These are phyloP conservation scores for Macrotus californicus DNA, from an alignment of 2,113 vertebrate species.

Conservation along the genomic window DNA sequence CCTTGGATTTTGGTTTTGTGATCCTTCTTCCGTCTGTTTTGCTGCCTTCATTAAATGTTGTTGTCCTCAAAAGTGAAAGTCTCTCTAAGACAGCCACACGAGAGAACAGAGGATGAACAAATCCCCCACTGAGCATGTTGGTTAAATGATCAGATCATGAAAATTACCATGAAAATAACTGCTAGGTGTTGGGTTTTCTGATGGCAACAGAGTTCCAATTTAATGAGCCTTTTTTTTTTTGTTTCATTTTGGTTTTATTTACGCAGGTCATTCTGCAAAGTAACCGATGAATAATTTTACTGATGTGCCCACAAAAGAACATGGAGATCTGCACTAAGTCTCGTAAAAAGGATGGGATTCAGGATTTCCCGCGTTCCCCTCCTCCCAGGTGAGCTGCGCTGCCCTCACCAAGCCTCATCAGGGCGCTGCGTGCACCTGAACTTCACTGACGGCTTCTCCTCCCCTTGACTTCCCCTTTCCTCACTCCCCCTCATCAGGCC, in stretches of 20 bases:
- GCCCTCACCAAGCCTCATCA: neutral
- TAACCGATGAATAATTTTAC: neutral
- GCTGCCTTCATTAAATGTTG: neutral
- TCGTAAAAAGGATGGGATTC: neutral
- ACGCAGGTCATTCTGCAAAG: slow-evolving; percentile 6
- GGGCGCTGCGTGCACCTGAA: neutral
- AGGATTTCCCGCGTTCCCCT: neutral
- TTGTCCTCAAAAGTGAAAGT: neutral
- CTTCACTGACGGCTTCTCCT: neutral
- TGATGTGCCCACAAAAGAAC: neutral
- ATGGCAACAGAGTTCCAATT: neutral
- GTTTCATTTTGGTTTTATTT: neutral
- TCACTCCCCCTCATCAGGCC: neutral
- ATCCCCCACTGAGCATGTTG: neutral
- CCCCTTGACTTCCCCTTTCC: neutral
- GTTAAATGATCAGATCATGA: neutral
- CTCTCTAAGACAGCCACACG: neutral
- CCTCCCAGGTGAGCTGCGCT: neutral
- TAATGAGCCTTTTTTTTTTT: neutral
- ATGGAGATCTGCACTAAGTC: neutral
- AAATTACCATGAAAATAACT: neutral
- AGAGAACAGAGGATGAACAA: neutral
- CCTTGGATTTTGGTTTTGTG: neutral
- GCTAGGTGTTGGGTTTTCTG: neutral
- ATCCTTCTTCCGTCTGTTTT: neutral